Conservation (phyloP, 2,888 invertebrate species). For the Actias luna region DNA sequence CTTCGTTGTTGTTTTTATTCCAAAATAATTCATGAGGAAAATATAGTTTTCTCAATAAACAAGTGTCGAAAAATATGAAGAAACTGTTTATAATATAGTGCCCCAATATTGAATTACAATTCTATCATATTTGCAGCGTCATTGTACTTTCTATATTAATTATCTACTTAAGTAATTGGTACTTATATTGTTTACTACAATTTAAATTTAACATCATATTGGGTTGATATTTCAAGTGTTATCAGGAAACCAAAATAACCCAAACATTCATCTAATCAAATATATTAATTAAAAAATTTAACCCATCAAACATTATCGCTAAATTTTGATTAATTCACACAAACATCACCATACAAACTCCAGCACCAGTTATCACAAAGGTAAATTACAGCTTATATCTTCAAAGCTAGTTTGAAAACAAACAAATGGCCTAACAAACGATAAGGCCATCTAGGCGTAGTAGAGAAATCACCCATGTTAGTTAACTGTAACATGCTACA, state of each 20-base stretch:
- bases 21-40: background rate
- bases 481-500: conserved; percentile 68
- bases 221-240: background rate
- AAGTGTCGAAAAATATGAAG: background rate
- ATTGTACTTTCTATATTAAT: no score
- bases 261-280: background rate
- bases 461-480: conserved; percentile 62
- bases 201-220: background rate
- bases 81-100: background rate
- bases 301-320: background rate
- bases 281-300: background rate
- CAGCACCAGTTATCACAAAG: conserved; percentile 4
- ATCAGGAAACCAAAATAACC: background rate
- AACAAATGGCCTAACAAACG: conserved; percentile 25
- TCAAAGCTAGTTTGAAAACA: conserved; percentile 6
- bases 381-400: conserved; percentile 3
- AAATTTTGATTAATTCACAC: conserved; percentile 8
- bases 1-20: background rate
- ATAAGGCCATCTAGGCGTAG: conserved; percentile 36
- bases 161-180: background rate
- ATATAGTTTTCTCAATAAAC: background rate
- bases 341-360: background rate
- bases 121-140: no score
- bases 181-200: background rate
- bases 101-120: background rate